Evolutionary conservation across 2,888 invertebrate genomes (phyloP), one percentile per base, ranked within the genome.

Genomic region (Rutpela maculata): DNA sequence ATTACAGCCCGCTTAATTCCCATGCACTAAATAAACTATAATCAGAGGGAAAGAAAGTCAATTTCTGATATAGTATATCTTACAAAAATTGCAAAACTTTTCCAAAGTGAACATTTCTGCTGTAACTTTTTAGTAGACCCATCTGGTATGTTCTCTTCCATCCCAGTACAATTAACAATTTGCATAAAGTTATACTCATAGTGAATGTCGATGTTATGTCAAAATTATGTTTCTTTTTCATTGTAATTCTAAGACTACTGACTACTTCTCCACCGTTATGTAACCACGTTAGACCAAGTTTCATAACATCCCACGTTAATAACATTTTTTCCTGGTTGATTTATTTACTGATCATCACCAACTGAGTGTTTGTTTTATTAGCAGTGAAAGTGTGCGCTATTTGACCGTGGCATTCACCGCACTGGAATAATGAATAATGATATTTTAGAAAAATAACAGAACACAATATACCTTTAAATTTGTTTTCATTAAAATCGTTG

Each of bases 401-500:
- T 19, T 65, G 65, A 65, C 65, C 65, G n/a, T 65, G 65, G 65
- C 65, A 65, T 65, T 65, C 65, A 65, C 19, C 17, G 43, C 43
- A n/a, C 65, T 65, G 19, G 65, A 65, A 65, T 65, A 65, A 62
- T 60, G 11, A 63, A 35, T 63, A 63, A 12, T 50, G 50, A 50
- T n/a, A n/a, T 5, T 50, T 50, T 17, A 15, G n/a, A 43, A 43
- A 43, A 43, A 43, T 43, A 43, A 43, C 43, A 4, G 7, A 43
- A 43, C 43, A 43, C 2, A 26, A 26, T 43, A 9, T 43, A 15
- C 12, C 9, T 11, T 43, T 43, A 43, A 43, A 43, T 43, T 43
- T 43, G 43, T 43, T 43, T 43, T 10, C 43, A 43, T 43, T 50
- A 15, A 50, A n/a, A 4, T 50, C 5, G 12, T 50, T 50, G 50